phyloP scores from a whole-genome alignment of 2,113 vertebrate species.

The Scophthalmus maximus region DNA sequence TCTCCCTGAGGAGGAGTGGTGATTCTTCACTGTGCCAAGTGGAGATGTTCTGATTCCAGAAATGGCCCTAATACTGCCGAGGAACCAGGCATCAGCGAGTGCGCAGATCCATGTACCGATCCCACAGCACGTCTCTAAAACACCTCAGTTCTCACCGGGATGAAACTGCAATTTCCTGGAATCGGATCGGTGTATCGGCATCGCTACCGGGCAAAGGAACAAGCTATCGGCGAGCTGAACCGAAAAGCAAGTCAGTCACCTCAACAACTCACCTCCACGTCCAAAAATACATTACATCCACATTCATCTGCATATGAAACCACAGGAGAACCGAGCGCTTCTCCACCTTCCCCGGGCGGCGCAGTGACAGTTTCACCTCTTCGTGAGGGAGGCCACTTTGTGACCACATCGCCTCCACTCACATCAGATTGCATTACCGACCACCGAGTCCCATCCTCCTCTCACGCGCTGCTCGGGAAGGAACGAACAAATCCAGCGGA shows the following conservation, averaged over 20 bases:
- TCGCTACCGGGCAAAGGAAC: too few relatives aligned
- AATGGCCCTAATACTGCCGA: too few relatives aligned
- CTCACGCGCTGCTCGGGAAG: conserved; percentile 37
- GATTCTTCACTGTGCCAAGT: neutral
- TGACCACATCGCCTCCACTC: conserved; percentile 65
- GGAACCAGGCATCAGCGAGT: too few relatives aligned
- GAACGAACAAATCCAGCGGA: conserved; percentile 27
- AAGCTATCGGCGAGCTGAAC: too few relatives aligned
- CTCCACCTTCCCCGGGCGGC: conserved; percentile 61
- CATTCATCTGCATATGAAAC: neutral
- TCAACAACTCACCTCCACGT: neutral
- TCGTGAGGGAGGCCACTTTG: conserved; percentile 66
- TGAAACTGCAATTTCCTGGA: too few relatives aligned
- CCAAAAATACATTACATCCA: neutral
- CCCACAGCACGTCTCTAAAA: too few relatives aligned
- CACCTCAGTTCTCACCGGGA: too few relatives aligned
- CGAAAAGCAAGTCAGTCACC: conserved; percentile 17
- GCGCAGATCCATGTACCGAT: too few relatives aligned
- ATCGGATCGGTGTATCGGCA: too few relatives aligned
- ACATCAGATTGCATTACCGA: conserved; percentile 70
- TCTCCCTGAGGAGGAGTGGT: neutral
- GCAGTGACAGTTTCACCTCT: conserved; percentile 71
- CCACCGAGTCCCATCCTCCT: conserved; percentile 54
- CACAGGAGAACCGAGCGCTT: too few relatives aligned
- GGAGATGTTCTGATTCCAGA: too few relatives aligned